phyloP scores from a whole-genome alignment of 2,888 invertebrate species.

The Acanthopleura granulata region DNA sequence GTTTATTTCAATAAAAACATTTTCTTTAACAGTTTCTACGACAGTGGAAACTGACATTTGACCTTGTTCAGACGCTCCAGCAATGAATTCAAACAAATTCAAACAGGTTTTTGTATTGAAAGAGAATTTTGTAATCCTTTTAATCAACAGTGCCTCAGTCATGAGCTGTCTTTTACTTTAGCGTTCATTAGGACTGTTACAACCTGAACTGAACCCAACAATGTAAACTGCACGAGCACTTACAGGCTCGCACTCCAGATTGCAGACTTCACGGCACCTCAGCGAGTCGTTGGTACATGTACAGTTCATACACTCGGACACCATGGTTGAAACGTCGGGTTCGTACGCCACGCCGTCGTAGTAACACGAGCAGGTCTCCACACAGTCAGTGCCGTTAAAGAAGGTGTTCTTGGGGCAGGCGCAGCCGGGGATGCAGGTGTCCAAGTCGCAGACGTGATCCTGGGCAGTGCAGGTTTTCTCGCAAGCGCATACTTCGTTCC shows the following conservation, averaged over 20 bases:
- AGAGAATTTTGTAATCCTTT: no score
- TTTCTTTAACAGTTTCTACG: no score
- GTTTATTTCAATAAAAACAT: no score
- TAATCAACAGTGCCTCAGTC: no score
- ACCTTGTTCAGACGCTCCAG: no score
- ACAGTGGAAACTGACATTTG: no score
- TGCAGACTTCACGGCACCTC: slow-evolving; percentile 1
- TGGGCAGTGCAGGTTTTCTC: slow-evolving; percentile 10
- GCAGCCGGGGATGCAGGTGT: slow-evolving; percentile 20
- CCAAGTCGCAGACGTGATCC: slow-evolving; percentile 14
- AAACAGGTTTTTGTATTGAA: no score
- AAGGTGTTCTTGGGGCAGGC: slow-evolving; percentile 18
- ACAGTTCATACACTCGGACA: slow-evolving; percentile 6
- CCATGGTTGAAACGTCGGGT: neutral
- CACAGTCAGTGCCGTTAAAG: slow-evolving; percentile 24
- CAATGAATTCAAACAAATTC: no score
- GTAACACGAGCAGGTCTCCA: slow-evolving; percentile 21
- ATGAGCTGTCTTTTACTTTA: no score
- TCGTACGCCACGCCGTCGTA: neutral
- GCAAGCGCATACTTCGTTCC: neutral
- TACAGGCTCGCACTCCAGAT: neutral
- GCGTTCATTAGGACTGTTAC: no score
- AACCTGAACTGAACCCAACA: no score
- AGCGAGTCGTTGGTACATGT: slow-evolving; percentile 6
- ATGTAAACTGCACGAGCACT: neutral